Evolutionary conservation across 2,113 vertebrate genomes (phyloP).

Genomic region (Capreolus pygargus): DNA sequence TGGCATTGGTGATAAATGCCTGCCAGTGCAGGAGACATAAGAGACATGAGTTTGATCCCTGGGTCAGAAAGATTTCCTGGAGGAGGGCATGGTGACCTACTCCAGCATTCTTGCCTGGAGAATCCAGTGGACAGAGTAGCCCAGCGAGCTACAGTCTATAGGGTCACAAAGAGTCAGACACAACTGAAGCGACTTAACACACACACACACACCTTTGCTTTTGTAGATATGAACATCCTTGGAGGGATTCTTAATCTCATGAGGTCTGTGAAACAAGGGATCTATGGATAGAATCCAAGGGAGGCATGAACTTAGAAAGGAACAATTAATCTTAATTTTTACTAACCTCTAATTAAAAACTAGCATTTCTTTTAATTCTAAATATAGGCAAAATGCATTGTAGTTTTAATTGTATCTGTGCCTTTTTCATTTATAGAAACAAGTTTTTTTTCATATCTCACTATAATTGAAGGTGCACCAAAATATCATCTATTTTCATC

Average conservation of each 20-base stretch:
- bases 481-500: neutral
- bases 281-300: neutral
- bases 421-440: neutral
- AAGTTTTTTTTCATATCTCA: neutral
- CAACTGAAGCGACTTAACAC: neutral
- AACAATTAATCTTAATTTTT: neutral
- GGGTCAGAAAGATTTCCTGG: neutral
- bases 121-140: neutral
- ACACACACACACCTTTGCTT: neutral
- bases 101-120: neutral
- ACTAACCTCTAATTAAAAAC: neutral
- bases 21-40: neutral
- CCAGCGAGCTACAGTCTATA: fast-evolving
- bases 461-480: neutral
- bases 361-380: neutral
- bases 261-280: neutral
- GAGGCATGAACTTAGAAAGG: neutral
- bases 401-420: neutral
- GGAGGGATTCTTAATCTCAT: neutral
- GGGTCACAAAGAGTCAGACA: neutral
- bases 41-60: neutral
- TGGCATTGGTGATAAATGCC: neutral
- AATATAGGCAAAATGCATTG: neutral
- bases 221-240: neutral
- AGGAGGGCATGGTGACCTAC: neutral